These are phyloP conservation scores for Oryzias sinensis DNA, from an alignment of 2,797 vertebrate genomes.

Conservation along the genomic window DNA sequence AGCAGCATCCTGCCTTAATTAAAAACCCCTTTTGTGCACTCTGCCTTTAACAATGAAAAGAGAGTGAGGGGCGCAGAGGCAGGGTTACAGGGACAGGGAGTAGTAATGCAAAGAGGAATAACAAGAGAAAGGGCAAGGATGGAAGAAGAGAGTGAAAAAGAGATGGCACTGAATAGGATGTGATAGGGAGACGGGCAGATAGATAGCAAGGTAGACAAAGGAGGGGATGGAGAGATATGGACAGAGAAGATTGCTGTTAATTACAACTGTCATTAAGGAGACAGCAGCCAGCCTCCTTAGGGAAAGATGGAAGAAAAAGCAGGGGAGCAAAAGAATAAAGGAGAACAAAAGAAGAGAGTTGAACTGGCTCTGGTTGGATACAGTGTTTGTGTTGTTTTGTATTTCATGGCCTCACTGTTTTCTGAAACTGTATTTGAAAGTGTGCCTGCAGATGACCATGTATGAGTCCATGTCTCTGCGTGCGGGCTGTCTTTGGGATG, in stretches of 20 bases:
- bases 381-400: constrained; percentile 23
- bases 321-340: constrained; percentile 25
- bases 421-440: neutral
- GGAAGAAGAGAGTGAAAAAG: constrained; percentile 37
- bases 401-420: constrained; percentile 15
- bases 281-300: constrained; percentile 75
- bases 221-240: constrained; percentile 71
- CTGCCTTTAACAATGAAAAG: constrained; percentile 73
- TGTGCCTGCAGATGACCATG: constrained; percentile 2
- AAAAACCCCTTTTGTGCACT: constrained; percentile 84
- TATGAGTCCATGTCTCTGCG: constrained; percentile 23
- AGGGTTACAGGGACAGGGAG: constrained; percentile 59
- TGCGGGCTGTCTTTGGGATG: constrained; percentile 75
- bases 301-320: constrained; percentile 59
- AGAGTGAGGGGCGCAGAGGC: constrained; percentile 44
- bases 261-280: constrained; percentile 90
- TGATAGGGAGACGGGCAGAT: constrained; percentile 70
- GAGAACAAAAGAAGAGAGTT: constrained; percentile 14
- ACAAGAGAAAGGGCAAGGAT: constrained; percentile 57
- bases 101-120: constrained; percentile 60
- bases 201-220: constrained; percentile 76
- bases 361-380: constrained; percentile 1
- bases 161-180: constrained; percentile 69
- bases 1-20: constrained; percentile 84
- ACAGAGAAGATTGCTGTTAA: constrained; percentile 92